Percentiles rank a stretch among this genome's conserved stretches.
Evolutionary conservation across 1,140 invertebrate species (phyloP).

Genomic region (Vanessa tameamea): DNA sequence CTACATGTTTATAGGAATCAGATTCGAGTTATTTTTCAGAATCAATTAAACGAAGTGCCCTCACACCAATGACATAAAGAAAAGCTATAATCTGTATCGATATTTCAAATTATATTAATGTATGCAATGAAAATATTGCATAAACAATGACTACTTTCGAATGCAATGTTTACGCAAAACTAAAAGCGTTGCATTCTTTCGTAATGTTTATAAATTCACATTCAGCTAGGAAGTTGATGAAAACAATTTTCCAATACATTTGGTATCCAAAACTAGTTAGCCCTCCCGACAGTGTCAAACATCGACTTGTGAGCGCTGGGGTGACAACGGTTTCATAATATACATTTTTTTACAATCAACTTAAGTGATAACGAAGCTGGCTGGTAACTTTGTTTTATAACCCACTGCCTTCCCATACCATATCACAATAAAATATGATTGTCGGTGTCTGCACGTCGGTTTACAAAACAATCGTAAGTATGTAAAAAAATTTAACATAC

Average conservation of each 20-base stretch:
- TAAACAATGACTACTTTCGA: background rate
- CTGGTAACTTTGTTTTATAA: too few species aligned
- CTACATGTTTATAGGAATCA: background rate
- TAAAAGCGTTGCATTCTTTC: background rate
- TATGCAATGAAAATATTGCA: background rate
- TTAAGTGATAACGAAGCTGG: too few species aligned
- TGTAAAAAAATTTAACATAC: too few species aligned
- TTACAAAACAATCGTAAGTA: too few species aligned
- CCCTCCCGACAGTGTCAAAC: constrained; percentile 47
- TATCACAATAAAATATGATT: too few species aligned
- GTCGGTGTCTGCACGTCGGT: too few species aligned
- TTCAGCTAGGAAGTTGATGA: constrained; percentile 1
- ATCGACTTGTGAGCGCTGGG: constrained; percentile 36
- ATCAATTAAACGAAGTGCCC: background rate
- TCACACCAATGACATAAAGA: background rate
- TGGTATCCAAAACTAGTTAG: constrained; percentile 48
- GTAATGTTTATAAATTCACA: background rate
- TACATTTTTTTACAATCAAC: too few species aligned
- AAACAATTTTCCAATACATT: constrained; percentile 38
- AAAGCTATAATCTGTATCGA: background rate
- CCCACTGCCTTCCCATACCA: too few species aligned
- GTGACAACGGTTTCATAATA: constrained; percentile 24
- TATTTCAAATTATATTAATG: background rate
- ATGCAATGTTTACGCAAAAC: background rate
- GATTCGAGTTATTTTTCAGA: background rate